Conservation (phyloP, 2,888 invertebrate genomes). For the Tiphia femorata region DNA sequence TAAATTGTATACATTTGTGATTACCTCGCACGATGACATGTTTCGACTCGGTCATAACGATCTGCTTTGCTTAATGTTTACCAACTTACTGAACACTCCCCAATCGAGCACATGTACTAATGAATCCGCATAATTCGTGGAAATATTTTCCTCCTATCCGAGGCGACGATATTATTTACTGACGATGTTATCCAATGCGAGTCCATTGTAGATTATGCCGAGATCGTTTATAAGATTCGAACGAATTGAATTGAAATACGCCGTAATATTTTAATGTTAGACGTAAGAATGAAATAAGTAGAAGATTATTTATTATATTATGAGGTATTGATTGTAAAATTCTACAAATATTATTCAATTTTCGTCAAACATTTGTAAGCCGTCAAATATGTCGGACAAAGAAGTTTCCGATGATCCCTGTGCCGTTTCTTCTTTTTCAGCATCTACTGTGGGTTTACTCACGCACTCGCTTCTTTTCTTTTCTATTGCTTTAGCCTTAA, state of each 20-base stretch:
- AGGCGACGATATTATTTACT: neutral
- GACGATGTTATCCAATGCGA: neutral
- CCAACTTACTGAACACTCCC: constrained; percentile 1
- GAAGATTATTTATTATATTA: no score
- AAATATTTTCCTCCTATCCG: no score
- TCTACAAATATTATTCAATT: no score
- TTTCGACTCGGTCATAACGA: constrained; percentile 5
- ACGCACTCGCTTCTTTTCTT: neutral
- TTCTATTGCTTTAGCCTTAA: constrained; percentile 25
- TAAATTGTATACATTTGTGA: constrained; percentile 1
- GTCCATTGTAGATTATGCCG: no score
- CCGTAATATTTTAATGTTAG: no score
- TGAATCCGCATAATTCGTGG: no score
- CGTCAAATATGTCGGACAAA: neutral
- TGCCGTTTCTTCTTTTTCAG: neutral
- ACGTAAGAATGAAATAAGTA: no score
- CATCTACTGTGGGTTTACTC: neutral
- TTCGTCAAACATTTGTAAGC: constrained; percentile 1
- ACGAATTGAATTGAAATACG: no score
- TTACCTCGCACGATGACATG: constrained; percentile 29
- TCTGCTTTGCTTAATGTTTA: constrained; percentile 31
- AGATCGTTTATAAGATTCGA: no score
- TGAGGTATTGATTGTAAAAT: no score
- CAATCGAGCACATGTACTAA: no score
- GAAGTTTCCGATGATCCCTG: neutral